Evolutionary conservation across 2,888 invertebrate species (phyloP).

Genomic region (Desoria tigrina): DNA sequence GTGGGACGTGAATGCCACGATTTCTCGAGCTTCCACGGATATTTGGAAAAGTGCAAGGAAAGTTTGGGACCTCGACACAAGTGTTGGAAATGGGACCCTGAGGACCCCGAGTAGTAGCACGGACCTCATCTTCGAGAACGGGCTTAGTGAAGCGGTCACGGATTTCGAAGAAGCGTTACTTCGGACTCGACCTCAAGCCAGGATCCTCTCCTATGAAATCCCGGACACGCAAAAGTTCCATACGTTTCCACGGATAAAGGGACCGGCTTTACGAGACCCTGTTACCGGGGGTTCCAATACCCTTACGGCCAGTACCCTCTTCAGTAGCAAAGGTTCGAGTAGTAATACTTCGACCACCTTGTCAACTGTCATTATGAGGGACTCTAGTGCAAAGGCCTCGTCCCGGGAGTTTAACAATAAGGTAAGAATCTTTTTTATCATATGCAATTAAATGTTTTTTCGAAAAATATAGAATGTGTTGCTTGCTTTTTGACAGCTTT

Average conservation of each 20-base stretch:
- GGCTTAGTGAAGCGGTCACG: constrained; percentile 63
- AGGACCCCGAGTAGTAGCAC: not conserved
- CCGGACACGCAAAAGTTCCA: constrained; percentile 51
- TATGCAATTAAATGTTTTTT: not conserved
- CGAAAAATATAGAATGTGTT: too few relatives aligned
- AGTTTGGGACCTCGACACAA: not conserved
- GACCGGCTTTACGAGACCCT: constrained; percentile 29
- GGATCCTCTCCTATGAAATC: constrained; percentile 43
- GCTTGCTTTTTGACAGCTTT: too few relatives aligned
- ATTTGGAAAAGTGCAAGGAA: constrained; percentile 29
- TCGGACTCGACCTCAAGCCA: constrained; percentile 57
- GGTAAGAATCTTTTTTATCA: not conserved
- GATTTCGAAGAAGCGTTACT: constrained; percentile 72
- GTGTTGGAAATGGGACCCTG: not conserved
- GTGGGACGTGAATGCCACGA: constrained; percentile 25
- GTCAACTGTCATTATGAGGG: constrained; percentile 47
- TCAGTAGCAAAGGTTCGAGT: constrained; percentile 38
- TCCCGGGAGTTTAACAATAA: constrained; percentile 12
- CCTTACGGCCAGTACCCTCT: constrained; percentile 25
- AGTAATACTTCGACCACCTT: constrained; percentile 33
- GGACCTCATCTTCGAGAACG: constrained; percentile 39
- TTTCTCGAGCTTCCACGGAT: constrained; percentile 40
- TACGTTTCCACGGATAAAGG: constrained; percentile 50
- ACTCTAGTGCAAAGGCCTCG: constrained; percentile 10
- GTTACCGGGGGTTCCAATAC: constrained; percentile 23